These are phyloP conservation scores for Oplegnathus fasciatus DNA, from an alignment of 2,113 vertebrate genomes.

Conservation along the genomic window DNA sequence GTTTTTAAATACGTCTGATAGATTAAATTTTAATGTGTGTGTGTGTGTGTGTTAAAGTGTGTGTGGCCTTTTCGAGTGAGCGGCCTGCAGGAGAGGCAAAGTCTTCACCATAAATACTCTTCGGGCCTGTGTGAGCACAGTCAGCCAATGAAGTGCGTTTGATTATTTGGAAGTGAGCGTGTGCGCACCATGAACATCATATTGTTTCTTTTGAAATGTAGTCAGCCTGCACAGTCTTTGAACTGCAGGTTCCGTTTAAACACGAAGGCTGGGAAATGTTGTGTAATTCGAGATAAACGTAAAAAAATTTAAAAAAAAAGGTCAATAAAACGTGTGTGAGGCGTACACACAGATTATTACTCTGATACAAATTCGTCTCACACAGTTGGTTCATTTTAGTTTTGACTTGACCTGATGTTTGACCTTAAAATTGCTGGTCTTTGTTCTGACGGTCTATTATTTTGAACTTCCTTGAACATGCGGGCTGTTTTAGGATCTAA, in stretches of 20 bases:
- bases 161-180: accelerated
- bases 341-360: neutral
- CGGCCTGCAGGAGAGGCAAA: slow-evolving; percentile 40
- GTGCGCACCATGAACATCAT: neutral
- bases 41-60: neutral
- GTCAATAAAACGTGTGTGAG: neutral
- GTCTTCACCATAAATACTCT: neutral
- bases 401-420: neutral
- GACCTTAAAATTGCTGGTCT: neutral
- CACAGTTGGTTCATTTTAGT: neutral
- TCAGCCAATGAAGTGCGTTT: neutral
- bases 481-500: neutral
- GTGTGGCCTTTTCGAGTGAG: slow-evolving; percentile 39
- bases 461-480: neutral
- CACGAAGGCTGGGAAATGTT: accelerated
- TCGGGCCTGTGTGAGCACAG: neutral
- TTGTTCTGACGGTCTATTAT: no score
- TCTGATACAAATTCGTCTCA: neutral
- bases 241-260: neutral
- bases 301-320: neutral
- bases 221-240: neutral
- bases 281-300: accelerated
- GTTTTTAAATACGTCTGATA: neutral
- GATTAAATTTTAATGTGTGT: neutral
- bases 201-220: neutral